Percentiles rank a stretch among this genome's conserved stretches.
These are phyloP conservation scores for Sympetrum striolatum DNA, from an alignment of 2,888 invertebrate species.

Conservation along the genomic window DNA sequence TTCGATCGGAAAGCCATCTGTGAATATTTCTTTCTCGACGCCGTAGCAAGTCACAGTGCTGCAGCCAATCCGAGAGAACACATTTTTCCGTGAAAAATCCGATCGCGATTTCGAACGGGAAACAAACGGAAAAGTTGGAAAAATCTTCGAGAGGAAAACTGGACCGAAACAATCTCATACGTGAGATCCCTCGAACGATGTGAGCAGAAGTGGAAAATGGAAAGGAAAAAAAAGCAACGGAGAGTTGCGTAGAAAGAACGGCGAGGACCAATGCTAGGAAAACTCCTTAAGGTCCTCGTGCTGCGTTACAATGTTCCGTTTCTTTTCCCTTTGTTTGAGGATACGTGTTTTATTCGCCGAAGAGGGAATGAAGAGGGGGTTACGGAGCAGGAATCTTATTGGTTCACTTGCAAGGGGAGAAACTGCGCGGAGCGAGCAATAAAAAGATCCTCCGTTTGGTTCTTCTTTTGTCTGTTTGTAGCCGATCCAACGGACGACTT, in stretches of 20 bases:
- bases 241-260: not conserved
- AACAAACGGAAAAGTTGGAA: not conserved
- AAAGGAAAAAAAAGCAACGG: not conserved
- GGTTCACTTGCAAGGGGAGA: not conserved
- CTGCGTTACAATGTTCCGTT: not conserved
- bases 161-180: not conserved
- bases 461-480: not conserved
- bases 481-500: not conserved
- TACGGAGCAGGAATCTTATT: not conserved
- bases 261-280: not conserved
- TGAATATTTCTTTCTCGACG: no score
- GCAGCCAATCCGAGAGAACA: no score
- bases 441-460: not conserved
- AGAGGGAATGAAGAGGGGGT: not conserved
- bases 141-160: not conserved
- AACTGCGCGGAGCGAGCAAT: not conserved
- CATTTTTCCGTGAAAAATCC: not conserved
- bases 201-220: not conserved
- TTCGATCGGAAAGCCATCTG: no score
- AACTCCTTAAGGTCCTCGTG: not conserved
- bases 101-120: not conserved
- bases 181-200: not conserved
- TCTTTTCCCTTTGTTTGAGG: not conserved
- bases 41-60: no score
- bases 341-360: not conserved